Evolutionary conservation across 2,797 vertebrate species (phyloP).

Genomic region (Sebastes nivosus): DNA sequence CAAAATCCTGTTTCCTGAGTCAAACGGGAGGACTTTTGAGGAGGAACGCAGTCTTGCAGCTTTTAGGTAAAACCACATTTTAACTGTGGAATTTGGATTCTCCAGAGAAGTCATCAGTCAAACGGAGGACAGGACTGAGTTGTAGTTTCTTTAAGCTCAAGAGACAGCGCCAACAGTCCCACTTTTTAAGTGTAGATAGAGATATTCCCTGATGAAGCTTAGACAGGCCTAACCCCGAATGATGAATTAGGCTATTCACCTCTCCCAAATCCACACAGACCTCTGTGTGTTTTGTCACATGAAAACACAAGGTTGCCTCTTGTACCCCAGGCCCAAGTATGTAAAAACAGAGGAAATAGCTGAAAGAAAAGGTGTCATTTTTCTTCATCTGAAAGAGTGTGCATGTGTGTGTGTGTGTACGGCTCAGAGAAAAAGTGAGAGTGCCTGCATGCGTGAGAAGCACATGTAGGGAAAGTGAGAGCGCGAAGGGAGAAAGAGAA

Average conservation of each 20-base stretch:
- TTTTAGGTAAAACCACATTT: constrained; percentile 62
- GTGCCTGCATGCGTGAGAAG: constrained; percentile 65
- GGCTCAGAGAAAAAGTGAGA: constrained; percentile 35
- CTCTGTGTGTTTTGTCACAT: constrained; percentile 81
- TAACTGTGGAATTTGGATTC: constrained; percentile 70
- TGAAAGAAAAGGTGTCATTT: constrained; percentile 83
- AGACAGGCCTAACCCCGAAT: constrained; percentile 70
- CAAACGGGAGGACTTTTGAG: constrained; percentile 1
- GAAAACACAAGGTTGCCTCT: constrained; percentile 80
- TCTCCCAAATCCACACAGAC: constrained; percentile 73
- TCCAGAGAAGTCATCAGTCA: constrained; percentile 76
- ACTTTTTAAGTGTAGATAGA: constrained; percentile 75
- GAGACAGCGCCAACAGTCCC: constrained; percentile 70
- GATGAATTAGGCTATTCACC: constrained; percentile 82
- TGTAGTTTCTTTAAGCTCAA: constrained; percentile 70
- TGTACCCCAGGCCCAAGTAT: constrained; percentile 69
- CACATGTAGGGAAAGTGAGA: constrained; percentile 63
- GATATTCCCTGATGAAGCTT: constrained; percentile 75
- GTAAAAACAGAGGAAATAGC: constrained; percentile 84
- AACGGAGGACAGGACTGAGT: constrained; percentile 63
- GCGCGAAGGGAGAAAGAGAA: constrained; percentile 64
- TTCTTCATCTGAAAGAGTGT: constrained; percentile 70
- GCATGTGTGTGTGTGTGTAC: constrained; percentile 25
- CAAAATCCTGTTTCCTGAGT: constrained; percentile 37
- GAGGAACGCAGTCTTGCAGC: constrained; percentile 20